Base-by-base conservation (phyloP, 2,888 invertebrate genomes). In the Chymomyza fuscimana region DNA sequence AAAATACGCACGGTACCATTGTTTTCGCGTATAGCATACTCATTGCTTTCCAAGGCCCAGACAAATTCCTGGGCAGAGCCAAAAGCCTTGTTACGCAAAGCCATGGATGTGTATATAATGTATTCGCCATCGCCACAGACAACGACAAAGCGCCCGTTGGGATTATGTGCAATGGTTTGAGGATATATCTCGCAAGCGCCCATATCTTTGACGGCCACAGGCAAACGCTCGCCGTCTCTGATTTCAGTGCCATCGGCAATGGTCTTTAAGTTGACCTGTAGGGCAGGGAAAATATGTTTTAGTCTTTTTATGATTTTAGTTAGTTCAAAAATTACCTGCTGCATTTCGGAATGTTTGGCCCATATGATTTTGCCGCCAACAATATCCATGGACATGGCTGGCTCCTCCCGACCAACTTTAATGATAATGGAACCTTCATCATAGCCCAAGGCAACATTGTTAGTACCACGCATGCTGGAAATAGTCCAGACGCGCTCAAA, bases 101-200 rank as follows among this genome's bases (percentile, higher is more conserved):
- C 99, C 98, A 99, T 99, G 0, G 99, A 98, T 0, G 99, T 99
- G 93, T 99, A 99, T 85, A 99, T 99, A 63, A 99, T 99, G 92
- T 99, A 99, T 91, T 99, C 99, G 15, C 99, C 99, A 92, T 99
- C 99, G 1, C 99, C 99, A 90, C 99, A 99, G 2, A 99, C 99
- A 0, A 99, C 99, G 5, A 94, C 93, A 78, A 95, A 95, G 36
- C 97, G 95, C 16, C 99, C 99, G 91, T 99, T 99, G 0, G 99
- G 98, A 92, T 99, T 99, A 92, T 99, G 99, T 36, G 97, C 96
- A 76, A 99, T 97, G 0, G 97, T 98, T 91, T 99, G 99, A 0
- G 99, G 99, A 91, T 99, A 99, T 76, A 99, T 98, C 92, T 99
- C 99, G 91, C 99, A 99, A 6, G 98, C 97, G 1, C 99, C 99